Percentiles rank a stretch among this genome's conserved stretches.
phyloP scores from a whole-genome alignment of 2,888 invertebrate species.

The Drosophila merina region DNA sequence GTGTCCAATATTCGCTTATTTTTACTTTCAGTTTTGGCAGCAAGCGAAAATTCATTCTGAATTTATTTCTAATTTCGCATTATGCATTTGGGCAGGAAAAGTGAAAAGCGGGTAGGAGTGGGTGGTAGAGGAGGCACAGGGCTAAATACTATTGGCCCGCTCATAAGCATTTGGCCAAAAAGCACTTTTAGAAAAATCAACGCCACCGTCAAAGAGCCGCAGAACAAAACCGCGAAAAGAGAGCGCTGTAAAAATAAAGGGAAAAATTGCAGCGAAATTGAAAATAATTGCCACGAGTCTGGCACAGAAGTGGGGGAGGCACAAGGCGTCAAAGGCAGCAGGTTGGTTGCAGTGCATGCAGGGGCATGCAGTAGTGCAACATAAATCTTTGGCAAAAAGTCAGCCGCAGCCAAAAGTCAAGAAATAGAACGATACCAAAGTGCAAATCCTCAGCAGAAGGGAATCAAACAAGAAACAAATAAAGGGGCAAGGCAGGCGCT shows the following conservation, averaged over 20 bases:
- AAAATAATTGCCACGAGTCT: slow-evolving; percentile 72
- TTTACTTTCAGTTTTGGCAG: slow-evolving; percentile 15
- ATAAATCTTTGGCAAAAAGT: slow-evolving; percentile 45
- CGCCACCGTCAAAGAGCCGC: slow-evolving; percentile 49
- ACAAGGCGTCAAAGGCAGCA: neutral
- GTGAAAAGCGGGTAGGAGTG: neutral
- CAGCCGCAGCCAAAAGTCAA: slow-evolving; percentile 25
- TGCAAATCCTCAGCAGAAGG: slow-evolving; percentile 23
- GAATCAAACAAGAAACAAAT: no score
- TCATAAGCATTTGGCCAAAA: slow-evolving; percentile 22
- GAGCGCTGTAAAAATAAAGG: slow-evolving; percentile 30
- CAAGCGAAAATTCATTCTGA: slow-evolving; percentile 3
- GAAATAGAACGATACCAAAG: slow-evolving; percentile 52
- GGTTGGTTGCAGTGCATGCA: neutral
- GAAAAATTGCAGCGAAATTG: slow-evolving; percentile 55
- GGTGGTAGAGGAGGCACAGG: slow-evolving; percentile 4
- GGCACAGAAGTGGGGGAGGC: slow-evolving; percentile 35
- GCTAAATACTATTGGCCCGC: slow-evolving; percentile 37
- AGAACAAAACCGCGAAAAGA: slow-evolving; percentile 17
- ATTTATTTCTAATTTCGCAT: slow-evolving; percentile 25
- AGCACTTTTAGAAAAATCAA: slow-evolving; percentile 52
- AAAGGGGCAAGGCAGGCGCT: neutral
- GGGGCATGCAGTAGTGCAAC: slow-evolving; percentile 26
- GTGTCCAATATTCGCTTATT: slow-evolving; percentile 5
- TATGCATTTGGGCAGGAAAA: slow-evolving; percentile 8